Evolutionary conservation across 2,888 invertebrate species (phyloP).

Genomic region (Archips crataeganus): DNA sequence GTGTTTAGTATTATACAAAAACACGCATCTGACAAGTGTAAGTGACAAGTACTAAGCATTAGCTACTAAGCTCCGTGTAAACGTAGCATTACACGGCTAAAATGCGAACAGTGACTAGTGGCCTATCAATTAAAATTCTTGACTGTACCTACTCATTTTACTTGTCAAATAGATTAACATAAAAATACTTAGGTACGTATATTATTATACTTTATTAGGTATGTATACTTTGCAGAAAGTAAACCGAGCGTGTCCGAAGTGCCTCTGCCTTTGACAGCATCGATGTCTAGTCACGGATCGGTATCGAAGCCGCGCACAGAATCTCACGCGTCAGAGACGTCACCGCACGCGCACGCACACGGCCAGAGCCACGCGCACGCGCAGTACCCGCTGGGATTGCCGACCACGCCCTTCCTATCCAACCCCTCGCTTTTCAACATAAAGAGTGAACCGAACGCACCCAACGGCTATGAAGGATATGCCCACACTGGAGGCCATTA

Average conservation of each 20-base stretch:
- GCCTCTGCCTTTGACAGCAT: slow-evolving; percentile 70
- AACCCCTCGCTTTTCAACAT: slow-evolving; percentile 76
- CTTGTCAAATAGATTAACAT: not conserved
- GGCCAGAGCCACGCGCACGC: slow-evolving; percentile 59
- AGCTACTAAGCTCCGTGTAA: too few relatives aligned
- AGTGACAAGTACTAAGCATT: too few relatives aligned
- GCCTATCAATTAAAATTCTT: too few relatives aligned
- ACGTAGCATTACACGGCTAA: too few relatives aligned
- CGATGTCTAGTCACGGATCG: slow-evolving; percentile 53
- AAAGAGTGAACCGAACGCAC: slow-evolving; percentile 77
- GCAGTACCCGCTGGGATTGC: slow-evolving; percentile 61
- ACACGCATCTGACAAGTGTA: too few relatives aligned
- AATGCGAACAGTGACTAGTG: too few relatives aligned
- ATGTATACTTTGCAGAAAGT: slow-evolving; percentile 61
- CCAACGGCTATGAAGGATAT: slow-evolving; percentile 66
- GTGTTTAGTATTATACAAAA: too few relatives aligned
- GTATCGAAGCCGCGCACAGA: slow-evolving; percentile 57
- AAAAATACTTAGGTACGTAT: not conserved
- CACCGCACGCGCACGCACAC: slow-evolving; percentile 75
- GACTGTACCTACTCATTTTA: not conserved
- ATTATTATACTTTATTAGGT: not conserved
- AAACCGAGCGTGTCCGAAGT: slow-evolving; percentile 79
- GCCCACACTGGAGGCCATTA: slow-evolving; percentile 65
- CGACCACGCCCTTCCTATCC: slow-evolving; percentile 63
- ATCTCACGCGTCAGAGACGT: slow-evolving; percentile 62